These are phyloP conservation scores for Phyllostomus discolor DNA, from an alignment of 2,113 vertebrate genomes.

Conservation along the genomic window DNA sequence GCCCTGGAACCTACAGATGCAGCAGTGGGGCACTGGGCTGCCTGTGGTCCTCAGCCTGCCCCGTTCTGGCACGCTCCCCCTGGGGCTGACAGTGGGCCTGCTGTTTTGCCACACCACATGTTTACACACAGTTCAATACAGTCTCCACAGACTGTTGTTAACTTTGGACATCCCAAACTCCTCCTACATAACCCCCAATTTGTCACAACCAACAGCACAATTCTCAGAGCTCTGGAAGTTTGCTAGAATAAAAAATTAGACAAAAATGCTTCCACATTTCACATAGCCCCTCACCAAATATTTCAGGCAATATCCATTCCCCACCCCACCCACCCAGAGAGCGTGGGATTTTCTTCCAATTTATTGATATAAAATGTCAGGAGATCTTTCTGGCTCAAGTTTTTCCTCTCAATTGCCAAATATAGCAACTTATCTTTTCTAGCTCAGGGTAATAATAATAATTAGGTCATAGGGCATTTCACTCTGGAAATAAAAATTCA, in stretches of 20 bases:
- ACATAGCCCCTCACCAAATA: neutral
- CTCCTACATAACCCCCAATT: slow-evolving; percentile 61
- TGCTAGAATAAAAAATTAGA: slow-evolving; percentile 64
- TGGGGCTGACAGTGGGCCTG: neutral
- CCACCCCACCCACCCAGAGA: neutral
- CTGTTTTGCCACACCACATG: neutral
- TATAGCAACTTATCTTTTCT: slow-evolving; percentile 23
- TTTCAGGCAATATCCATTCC: slow-evolving; percentile 39
- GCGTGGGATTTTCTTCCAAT: slow-evolving; percentile 61
- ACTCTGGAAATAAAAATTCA: slow-evolving; percentile 54
- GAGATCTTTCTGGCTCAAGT: slow-evolving; percentile 50
- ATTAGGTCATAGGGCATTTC: slow-evolving; percentile 59
- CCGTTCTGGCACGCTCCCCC: neutral
- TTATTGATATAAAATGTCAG: slow-evolving; percentile 58
- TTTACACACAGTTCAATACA: slow-evolving; percentile 42
- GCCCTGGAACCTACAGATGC: neutral
- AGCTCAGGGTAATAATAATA: slow-evolving; percentile 42
- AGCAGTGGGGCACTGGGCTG: neutral
- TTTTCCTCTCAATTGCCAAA: slow-evolving; percentile 62
- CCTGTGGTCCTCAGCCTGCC: neutral
- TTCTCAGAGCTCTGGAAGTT: slow-evolving; percentile 55
- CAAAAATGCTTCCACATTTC: neutral
- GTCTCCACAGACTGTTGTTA: slow-evolving; percentile 66
- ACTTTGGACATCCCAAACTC: slow-evolving; percentile 61
- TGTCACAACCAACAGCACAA: slow-evolving; percentile 59